Conservation (phyloP, 2,888 invertebrate species). For the Heteromurus nitidus region DNA sequence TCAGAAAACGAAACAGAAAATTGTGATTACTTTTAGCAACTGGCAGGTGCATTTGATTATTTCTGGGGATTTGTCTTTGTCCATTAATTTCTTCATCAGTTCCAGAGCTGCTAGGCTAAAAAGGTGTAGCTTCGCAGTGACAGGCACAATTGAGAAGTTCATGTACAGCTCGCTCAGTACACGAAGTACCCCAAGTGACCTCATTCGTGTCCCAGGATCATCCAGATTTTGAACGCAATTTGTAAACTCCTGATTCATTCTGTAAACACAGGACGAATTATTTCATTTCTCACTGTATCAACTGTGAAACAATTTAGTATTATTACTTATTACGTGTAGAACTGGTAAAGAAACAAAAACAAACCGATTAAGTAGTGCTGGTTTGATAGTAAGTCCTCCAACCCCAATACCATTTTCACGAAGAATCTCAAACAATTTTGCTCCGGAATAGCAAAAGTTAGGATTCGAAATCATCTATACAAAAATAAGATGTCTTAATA, state of each 20-base stretch:
- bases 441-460: slow-evolving; percentile 72
- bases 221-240: slow-evolving; percentile 58
- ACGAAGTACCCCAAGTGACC: slow-evolving; percentile 65
- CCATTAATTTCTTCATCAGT: slow-evolving; percentile 65
- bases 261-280: slow-evolving; percentile 23
- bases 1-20: background rate
- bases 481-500: slow-evolving; percentile 17
- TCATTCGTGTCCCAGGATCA: slow-evolving; percentile 14
- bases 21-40: slow-evolving; percentile 65
- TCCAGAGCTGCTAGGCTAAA: slow-evolving; percentile 68
- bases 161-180: slow-evolving; percentile 70
- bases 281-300: too few species aligned
- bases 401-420: slow-evolving; percentile 64
- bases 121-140: slow-evolving; percentile 51
- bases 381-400: slow-evolving; percentile 60
- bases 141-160: slow-evolving; percentile 58
- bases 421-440: slow-evolving; percentile 66
- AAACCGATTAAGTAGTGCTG: slow-evolving; percentile 65
- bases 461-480: slow-evolving; percentile 69
- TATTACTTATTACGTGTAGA: too few species aligned
- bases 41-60: slow-evolving; percentile 65
- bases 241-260: slow-evolving; percentile 69
- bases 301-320: too few species aligned
- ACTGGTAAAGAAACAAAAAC: background rate
- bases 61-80: slow-evolving; percentile 57